Conservation (phyloP, 2,888 invertebrate species). For the Steinernema hermaphroditum region DNA sequence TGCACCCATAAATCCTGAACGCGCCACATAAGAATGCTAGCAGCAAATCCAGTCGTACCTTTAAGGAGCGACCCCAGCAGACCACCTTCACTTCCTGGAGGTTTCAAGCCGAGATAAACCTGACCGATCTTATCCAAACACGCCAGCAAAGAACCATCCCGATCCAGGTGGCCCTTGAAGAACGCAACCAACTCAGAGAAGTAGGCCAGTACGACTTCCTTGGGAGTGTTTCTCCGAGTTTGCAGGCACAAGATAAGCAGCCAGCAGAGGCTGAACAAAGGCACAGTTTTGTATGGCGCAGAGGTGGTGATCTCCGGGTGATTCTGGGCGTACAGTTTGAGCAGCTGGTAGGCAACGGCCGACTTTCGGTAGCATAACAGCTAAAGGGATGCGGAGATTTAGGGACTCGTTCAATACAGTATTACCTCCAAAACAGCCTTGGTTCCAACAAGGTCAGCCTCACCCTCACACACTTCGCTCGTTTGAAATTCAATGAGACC, state of each 20-base stretch:
- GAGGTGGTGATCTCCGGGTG: neutral
- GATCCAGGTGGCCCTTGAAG: slow-evolving; percentile 31
- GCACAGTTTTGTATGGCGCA: neutral
- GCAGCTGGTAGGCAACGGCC: slow-evolving; percentile 9
- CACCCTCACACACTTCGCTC: neutral
- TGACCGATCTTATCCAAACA: slow-evolving; percentile 38
- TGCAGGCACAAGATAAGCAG: slow-evolving; percentile 17
- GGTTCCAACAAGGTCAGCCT: slow-evolving; percentile 5
- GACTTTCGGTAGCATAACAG: slow-evolving; percentile 9
- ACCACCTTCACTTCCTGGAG: slow-evolving; percentile 33
- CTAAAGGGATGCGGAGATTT: neutral
- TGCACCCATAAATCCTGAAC: neutral
- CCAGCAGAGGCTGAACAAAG: slow-evolving; percentile 19
- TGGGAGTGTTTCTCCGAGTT: neutral
- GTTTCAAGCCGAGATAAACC: slow-evolving; percentile 32
- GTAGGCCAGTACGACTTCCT: slow-evolving; percentile 23
- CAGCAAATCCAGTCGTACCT: slow-evolving; percentile 22
- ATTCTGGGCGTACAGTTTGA: slow-evolving; percentile 9
- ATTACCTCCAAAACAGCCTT: slow-evolving; percentile 6
- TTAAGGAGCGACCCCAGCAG: slow-evolving; percentile 34
- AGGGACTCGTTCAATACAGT: neutral
- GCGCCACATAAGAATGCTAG: neutral
- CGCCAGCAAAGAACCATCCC: slow-evolving; percentile 12
- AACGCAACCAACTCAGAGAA: slow-evolving; percentile 36
- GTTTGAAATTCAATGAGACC: neutral